A percentile compares a stretch with the other conserved stretches of the same genome.
Evolutionary conservation across 2,797 vertebrate genomes (phyloP).

Genomic region (Urophycis tenuis): DNA sequence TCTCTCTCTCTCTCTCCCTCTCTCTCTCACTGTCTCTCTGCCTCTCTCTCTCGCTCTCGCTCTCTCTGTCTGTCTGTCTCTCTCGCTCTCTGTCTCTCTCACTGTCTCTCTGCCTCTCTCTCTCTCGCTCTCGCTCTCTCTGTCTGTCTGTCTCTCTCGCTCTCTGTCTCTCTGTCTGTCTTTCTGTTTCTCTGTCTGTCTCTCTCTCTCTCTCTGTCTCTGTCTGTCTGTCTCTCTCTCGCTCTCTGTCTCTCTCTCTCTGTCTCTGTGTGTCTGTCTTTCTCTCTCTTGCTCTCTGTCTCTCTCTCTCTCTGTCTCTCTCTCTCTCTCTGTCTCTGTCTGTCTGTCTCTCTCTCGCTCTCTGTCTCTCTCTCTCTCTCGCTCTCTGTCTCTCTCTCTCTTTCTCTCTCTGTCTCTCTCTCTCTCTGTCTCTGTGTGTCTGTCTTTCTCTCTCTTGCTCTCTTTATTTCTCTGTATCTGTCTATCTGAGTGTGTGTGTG

Average conservation of each 20-base stretch:
- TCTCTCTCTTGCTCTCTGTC: background rate
- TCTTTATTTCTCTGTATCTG: background rate
- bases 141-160: slow-evolving; percentile 4
- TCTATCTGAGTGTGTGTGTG: background rate
- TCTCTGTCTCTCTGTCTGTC: background rate
- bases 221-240: background rate
- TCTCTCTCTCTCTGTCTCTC: background rate
- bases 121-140: too few relatives aligned
- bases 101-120: background rate
- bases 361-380: background rate
- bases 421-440: background rate
- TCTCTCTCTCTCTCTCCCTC: background rate
- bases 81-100: background rate
- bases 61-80: background rate
- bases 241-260: slow-evolving; percentile 3
- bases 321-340: background rate
- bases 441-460: background rate
- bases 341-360: background rate
- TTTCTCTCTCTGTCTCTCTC: background rate
- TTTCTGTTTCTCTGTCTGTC: background rate
- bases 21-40: background rate
- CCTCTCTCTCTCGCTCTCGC: background rate
- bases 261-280: background rate
- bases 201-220: slow-evolving; percentile 8
- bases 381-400: too few relatives aligned